Percentiles rank a stretch among this genome's conserved stretches.
These are phyloP conservation scores for Dascyllus trimaculatus DNA, from an alignment of 2,113 vertebrate species.

Conservation along the genomic window DNA sequence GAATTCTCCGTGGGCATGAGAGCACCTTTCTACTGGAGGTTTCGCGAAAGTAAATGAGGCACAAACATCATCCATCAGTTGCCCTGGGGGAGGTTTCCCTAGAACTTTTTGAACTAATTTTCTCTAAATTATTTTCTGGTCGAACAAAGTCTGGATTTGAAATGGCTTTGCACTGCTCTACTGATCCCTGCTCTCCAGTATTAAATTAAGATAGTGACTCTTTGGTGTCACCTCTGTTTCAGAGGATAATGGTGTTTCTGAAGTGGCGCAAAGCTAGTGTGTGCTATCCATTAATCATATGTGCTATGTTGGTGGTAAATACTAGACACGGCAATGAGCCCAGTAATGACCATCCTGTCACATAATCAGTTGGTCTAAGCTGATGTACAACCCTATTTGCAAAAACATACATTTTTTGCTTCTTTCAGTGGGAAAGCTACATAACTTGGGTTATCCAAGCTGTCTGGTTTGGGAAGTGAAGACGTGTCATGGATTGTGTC, in stretches of 20 bases:
- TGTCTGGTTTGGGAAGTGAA: constrained; percentile 5
- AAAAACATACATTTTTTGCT: constrained; percentile 1
- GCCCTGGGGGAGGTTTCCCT: constrained; percentile 19
- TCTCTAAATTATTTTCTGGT: constrained; percentile 18
- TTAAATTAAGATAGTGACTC: background rate
- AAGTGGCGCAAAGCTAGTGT: background rate
- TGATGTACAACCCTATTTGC: constrained; percentile 9
- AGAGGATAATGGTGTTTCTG: constrained; percentile 29
- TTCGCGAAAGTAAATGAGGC: constrained; percentile 48
- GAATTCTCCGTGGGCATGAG: constrained; percentile 46
- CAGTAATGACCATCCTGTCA: constrained; percentile 14
- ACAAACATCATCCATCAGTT: constrained; percentile 43
- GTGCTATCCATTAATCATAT: constrained; percentile 16
- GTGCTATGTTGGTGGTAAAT: constrained; percentile 4
- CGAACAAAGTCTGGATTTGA: constrained; percentile 11
- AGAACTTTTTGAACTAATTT: constrained; percentile 25
- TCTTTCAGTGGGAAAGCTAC: background rate
- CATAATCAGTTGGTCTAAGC: background rate
- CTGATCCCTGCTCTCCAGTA: background rate
- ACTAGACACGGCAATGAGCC: background rate
- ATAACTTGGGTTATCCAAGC: background rate
- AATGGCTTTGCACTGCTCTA: constrained; percentile 18
- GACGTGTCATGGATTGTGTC: background rate
- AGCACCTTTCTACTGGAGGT: constrained; percentile 39
- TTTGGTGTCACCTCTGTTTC: constrained; percentile 39